phyloP scores from a whole-genome alignment of 2,888 invertebrate genomes.

The Sepiola atlantica region DNA sequence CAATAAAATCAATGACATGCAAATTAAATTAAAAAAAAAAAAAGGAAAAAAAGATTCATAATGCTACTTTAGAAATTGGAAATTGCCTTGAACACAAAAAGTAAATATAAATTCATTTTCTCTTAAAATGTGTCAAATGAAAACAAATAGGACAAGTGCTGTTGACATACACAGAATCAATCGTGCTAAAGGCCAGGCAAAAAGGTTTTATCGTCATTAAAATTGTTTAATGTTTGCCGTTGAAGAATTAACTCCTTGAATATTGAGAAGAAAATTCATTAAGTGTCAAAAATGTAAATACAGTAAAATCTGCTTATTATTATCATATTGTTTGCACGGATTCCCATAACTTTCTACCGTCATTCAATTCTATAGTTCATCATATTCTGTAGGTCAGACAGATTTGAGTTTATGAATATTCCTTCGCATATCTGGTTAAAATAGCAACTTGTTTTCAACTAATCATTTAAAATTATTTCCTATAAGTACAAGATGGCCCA shows the following conservation, averaged over 20 bases:
- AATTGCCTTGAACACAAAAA: neutral
- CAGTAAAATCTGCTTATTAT: no score
- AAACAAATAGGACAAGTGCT: neutral
- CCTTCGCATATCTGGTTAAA: no score
- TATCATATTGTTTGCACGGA: no score
- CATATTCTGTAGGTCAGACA: no score
- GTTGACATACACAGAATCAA: neutral
- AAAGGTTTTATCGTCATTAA: neutral
- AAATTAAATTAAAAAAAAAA: neutral
- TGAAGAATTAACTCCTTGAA: neutral
- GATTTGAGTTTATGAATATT: no score
- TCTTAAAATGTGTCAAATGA: constrained; percentile 14
- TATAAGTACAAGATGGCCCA: no score
- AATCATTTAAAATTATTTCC: no score
- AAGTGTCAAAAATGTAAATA: neutral
- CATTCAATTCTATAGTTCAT: no score
- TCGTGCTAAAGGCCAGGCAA: neutral
- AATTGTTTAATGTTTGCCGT: neutral
- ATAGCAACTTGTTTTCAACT: no score
- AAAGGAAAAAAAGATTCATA: neutral
- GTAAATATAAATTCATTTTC: neutral
- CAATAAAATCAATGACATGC: constrained; percentile 22
- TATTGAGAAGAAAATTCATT: neutral
- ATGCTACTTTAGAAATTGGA: neutral
- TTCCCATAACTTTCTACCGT: no score